A percentile compares a stretch with the other conserved stretches of the same genome.
phyloP scores from a whole-genome alignment of 2,113 vertebrate species.

The Coreoperca whiteheadi region DNA sequence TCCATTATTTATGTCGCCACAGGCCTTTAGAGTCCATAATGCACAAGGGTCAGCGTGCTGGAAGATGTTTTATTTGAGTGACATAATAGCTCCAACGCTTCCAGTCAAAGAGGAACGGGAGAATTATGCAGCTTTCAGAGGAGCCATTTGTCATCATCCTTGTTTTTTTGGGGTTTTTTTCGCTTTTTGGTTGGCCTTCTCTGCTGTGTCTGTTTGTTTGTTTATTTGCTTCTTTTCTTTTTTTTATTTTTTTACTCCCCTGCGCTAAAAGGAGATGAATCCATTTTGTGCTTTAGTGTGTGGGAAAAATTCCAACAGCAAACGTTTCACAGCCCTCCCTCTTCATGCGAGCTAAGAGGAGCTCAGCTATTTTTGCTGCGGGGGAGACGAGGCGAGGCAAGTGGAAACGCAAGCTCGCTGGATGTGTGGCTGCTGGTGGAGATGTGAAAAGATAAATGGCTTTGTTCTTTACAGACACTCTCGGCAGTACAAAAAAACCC shows the following conservation, averaged over 20 bases:
- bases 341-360: slow-evolving; percentile 61
- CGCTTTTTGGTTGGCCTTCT: slow-evolving; percentile 36
- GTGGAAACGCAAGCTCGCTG: slow-evolving; percentile 49
- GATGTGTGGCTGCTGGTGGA: slow-evolving; percentile 61
- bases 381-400: slow-evolving; percentile 56
- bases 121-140: slow-evolving; percentile 64
- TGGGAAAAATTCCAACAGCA: slow-evolving; percentile 70
- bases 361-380: slow-evolving; percentile 72
- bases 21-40: slow-evolving; percentile 57
- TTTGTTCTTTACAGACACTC: slow-evolving; percentile 70
- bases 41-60: slow-evolving; percentile 55
- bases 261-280: slow-evolving; percentile 68
- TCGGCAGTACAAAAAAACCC: slow-evolving; percentile 38
- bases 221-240: slow-evolving; percentile 20
- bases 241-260: slow-evolving; percentile 17
- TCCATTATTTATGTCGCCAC: slow-evolving; percentile 53
- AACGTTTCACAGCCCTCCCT: slow-evolving; percentile 62
- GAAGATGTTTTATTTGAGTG: slow-evolving; percentile 66
- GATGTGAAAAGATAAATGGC: slow-evolving; percentile 67
- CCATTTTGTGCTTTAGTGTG: slow-evolving; percentile 64
- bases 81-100: slow-evolving; percentile 55
- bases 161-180: neutral
- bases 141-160: slow-evolving; percentile 64
- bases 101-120: slow-evolving; percentile 50
- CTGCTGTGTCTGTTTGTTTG: slow-evolving; percentile 54